Conservation (phyloP, 2,113 vertebrate genomes). For the Salvelinus sp. region DNA sequence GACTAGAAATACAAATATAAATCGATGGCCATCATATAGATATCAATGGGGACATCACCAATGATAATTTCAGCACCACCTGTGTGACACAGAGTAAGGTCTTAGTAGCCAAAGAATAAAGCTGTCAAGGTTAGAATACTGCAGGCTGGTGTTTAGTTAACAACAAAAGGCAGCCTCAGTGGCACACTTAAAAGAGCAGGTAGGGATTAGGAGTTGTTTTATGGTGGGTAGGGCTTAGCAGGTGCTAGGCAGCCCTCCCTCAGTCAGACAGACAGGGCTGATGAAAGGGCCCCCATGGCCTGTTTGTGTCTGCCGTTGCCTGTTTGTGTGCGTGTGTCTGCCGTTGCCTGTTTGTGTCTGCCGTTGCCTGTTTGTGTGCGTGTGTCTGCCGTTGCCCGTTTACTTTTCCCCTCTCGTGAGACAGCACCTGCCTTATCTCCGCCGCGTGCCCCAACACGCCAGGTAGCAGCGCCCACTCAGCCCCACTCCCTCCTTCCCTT, state of each 20-base stretch:
- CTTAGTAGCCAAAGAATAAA: not conserved
- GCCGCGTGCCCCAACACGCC: constrained; percentile 70
- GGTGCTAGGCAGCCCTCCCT: constrained; percentile 60
- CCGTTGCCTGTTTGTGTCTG: no score
- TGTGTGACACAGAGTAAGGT: not conserved
- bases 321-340: constrained; percentile 49
- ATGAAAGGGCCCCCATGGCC: constrained; percentile 56
- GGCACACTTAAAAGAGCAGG: constrained; percentile 32
- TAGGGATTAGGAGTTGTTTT: constrained; percentile 55
- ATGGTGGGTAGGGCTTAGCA: constrained; percentile 63
- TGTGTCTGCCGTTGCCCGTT: constrained; percentile 58
- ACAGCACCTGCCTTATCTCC: constrained; percentile 72
- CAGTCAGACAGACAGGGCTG: constrained; percentile 32
- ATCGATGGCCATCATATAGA: constrained; percentile 5
- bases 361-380: constrained; percentile 59
- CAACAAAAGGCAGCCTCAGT: constrained; percentile 39
- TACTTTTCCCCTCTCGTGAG: constrained; percentile 70
- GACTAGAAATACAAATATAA: constrained; percentile 17
- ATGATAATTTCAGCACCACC: not conserved
- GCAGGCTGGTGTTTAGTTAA: constrained; percentile 40
- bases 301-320: constrained; percentile 39
- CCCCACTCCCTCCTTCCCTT: constrained; percentile 14
- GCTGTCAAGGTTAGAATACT: constrained; percentile 14
- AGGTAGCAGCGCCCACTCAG: constrained; percentile 9
- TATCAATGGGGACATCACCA: not conserved